A percentile compares a stretch with the other conserved stretches of the same genome.
phyloP scores from a whole-genome alignment of 2,888 invertebrate genomes.

The Lepetodrilus schrolli region DNA sequence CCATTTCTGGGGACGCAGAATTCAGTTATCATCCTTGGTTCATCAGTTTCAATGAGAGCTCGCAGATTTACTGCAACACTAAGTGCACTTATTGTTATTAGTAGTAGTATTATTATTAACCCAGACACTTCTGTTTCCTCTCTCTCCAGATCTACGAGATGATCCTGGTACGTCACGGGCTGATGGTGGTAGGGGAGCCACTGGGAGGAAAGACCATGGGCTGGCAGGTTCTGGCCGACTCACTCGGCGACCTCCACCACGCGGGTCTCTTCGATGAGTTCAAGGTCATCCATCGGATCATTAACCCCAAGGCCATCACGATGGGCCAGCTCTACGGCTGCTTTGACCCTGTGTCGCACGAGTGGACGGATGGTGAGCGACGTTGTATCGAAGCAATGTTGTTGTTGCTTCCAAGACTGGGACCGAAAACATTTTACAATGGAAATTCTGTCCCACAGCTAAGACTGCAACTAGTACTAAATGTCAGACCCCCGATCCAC shows the following conservation, averaged over 20 bases:
- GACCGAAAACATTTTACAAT: neutral
- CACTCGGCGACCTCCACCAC: constrained; percentile 70
- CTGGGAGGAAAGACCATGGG: constrained; percentile 75
- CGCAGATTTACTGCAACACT: too few species aligned
- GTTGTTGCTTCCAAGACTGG: neutral
- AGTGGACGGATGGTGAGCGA: constrained; percentile 75
- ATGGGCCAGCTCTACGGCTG: constrained; percentile 76
- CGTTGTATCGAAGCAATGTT: neutral
- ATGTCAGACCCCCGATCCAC: too few species aligned
- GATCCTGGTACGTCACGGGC: constrained; percentile 76
- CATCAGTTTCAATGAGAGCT: too few species aligned
- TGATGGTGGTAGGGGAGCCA: constrained; percentile 76
- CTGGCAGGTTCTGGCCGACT: constrained; percentile 75
- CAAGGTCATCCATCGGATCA: constrained; percentile 71
- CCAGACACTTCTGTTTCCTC: too few species aligned
- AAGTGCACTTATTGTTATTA: too few species aligned
- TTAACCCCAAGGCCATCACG: constrained; percentile 76
- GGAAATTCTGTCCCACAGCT: neutral
- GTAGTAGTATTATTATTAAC: too few species aligned
- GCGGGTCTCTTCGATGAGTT: constrained; percentile 72
- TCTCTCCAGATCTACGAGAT: constrained; percentile 74
- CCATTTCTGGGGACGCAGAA: too few species aligned
- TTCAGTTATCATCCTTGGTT: too few species aligned
- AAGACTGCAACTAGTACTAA: too few species aligned
- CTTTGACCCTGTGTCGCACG: constrained; percentile 76